These are phyloP conservation scores for Tenthredo notha DNA, from an alignment of 2,888 invertebrate species.

Conservation along the genomic window DNA sequence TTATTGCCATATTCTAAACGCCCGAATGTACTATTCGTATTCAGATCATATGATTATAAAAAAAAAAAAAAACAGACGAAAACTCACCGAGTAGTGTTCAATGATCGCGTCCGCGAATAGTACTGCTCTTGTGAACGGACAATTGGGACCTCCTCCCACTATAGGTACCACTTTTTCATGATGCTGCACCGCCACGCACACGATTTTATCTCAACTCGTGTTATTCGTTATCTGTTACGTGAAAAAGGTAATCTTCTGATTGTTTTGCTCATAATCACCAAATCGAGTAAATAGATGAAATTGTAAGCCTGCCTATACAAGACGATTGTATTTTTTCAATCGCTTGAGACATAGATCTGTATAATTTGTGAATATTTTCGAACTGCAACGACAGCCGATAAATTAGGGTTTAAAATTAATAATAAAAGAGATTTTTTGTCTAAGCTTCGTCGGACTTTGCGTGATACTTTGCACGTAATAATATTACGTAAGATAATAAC, in stretches of 20 bases:
- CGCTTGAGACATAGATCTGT: not conserved
- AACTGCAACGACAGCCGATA: not conserved
- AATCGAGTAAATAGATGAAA: not conserved
- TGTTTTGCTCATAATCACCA: not conserved
- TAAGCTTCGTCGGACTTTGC: not conserved
- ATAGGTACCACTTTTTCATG: not conserved
- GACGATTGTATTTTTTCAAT: not conserved
- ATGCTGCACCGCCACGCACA: not conserved
- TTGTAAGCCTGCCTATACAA: not conserved
- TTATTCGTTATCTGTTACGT: not conserved
- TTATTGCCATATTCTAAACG: not conserved
- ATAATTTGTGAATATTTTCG: not conserved
- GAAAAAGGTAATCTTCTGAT: not conserved
- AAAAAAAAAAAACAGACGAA: not conserved
- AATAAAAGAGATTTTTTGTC: not conserved
- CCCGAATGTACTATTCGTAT: not conserved
- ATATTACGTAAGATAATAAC: not conserved
- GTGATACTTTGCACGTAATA: not conserved
- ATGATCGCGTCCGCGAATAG: not conserved
- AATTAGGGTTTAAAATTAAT: not conserved
- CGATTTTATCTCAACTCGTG: not conserved
- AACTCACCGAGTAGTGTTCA: slow-evolving; percentile 26
- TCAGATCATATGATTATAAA: not conserved
- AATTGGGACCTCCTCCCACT: not conserved
- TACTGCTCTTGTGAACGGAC: not conserved